phyloP scores from a whole-genome alignment of 2,113 vertebrate species.

The Zosterops pallidus region DNA sequence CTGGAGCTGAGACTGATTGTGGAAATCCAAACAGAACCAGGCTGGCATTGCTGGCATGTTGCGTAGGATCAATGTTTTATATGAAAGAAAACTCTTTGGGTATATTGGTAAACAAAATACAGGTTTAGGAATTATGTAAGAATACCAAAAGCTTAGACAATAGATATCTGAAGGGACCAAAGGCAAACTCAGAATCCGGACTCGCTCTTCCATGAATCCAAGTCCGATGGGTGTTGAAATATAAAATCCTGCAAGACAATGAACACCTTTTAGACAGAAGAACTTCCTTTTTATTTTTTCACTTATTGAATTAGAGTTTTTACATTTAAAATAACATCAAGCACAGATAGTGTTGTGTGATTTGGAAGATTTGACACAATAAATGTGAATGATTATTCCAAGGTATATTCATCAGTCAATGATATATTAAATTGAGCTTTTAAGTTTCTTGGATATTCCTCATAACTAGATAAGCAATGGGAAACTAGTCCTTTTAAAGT shows the following conservation, averaged over 20 bases:
- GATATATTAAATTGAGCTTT: neutral
- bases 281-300: neutral
- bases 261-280: neutral
- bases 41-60: neutral
- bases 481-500: neutral
- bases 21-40: neutral
- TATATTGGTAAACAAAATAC: neutral
- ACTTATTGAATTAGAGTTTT: neutral
- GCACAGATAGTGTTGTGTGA: neutral
- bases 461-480: neutral
- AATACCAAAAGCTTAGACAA: constrained; percentile 92
- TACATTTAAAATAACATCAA: neutral
- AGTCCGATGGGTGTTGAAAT: constrained; percentile 77
- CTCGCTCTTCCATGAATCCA: constrained; percentile 58
- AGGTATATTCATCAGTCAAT: neutral
- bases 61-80: neutral
- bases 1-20: neutral
- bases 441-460: neutral
- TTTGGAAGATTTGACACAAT: neutral
- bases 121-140: neutral
- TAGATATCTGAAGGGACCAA: constrained; percentile 58
- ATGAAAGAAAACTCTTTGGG: neutral
- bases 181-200: constrained; percentile 82
- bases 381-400: neutral
- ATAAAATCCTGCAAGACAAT: constrained; percentile 84